Evolutionary conservation across 2,888 invertebrate species (phyloP).

Genomic region (Diarsia brunnea): DNA sequence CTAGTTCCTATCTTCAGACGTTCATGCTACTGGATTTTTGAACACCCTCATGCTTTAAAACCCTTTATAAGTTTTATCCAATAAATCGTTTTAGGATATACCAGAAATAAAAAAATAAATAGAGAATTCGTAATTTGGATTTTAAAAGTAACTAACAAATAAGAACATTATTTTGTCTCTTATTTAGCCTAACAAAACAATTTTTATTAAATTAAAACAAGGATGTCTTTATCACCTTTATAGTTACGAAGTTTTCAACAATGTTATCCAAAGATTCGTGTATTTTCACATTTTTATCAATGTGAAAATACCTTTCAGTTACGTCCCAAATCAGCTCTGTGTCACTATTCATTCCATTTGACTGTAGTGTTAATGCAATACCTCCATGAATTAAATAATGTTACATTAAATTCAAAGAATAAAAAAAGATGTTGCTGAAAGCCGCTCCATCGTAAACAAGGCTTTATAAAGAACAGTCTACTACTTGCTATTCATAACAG

Average conservation of each 20-base stretch:
- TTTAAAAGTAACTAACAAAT: neutral
- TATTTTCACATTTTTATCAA: neutral
- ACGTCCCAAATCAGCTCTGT: neutral
- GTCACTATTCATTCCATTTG: neutral
- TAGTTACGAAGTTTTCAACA: neutral
- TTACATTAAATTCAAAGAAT: neutral
- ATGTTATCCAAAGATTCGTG: neutral
- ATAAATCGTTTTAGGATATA: neutral
- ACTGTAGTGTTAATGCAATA: neutral
- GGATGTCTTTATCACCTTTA: neutral
- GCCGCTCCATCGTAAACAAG: constrained; percentile 9
- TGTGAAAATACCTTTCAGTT: neutral
- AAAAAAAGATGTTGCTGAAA: neutral
- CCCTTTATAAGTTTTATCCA: neutral
- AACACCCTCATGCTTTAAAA: neutral
- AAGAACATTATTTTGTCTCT: neutral
- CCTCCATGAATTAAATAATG: no score
- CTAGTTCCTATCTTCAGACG: neutral
- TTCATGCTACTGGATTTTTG: neutral
- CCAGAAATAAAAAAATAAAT: neutral
- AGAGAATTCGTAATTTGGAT: neutral
- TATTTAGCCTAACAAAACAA: neutral
- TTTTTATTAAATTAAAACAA: neutral
- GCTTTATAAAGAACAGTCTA: constrained; percentile 39
- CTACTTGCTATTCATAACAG: constrained; percentile 55